Evolutionary conservation across 1,140 invertebrate genomes (phyloP).

Genomic region (Drosophila lini): DNA sequence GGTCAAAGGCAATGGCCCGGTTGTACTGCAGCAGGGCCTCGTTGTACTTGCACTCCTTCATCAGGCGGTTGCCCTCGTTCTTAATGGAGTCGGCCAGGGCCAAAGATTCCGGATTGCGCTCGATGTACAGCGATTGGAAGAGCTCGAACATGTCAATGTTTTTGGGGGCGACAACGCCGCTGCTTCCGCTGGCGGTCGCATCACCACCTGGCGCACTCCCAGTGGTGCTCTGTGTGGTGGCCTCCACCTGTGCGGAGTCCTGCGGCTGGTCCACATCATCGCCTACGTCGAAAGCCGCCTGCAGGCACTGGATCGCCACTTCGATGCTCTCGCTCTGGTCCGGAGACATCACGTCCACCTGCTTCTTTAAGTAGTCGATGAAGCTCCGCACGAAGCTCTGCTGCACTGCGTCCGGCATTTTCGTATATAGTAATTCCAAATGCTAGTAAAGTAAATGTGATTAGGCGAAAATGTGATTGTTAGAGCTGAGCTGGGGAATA

Average conservation of each 20-base stretch:
- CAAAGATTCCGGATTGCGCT: conserved; percentile 85
- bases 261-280: conserved; percentile 84
- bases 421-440: conserved; percentile 2
- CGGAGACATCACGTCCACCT: conserved; percentile 78
- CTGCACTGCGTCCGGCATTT: conserved; percentile 78
- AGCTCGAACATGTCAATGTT: conserved; percentile 85
- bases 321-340: conserved; percentile 93
- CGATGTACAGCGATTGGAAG: conserved; percentile 79
- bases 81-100: conserved; percentile 91
- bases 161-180: conserved; percentile 47
- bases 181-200: conserved; percentile 52
- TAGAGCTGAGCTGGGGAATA: conserved; percentile 1
- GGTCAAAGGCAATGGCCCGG: conserved; percentile 93
- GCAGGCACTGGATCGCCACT: conserved; percentile 91
- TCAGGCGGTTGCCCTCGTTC: conserved; percentile 93
- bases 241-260: conserved; percentile 27
- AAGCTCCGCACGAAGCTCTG: conserved; percentile 76
- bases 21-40: conserved; percentile 94
- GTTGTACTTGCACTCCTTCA: conserved; percentile 91
- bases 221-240: conserved; percentile 40
- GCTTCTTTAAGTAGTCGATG: conserved; percentile 78
- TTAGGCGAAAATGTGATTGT: conserved; percentile 36
- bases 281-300: conserved; percentile 90
- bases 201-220: conserved; percentile 22
- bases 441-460: conserved; percentile 18